Percentiles rank a stretch among this genome's conserved stretches.
phyloP scores from a whole-genome alignment of 2,797 vertebrate genomes.

The Enteromius afrohamiltoni region DNA sequence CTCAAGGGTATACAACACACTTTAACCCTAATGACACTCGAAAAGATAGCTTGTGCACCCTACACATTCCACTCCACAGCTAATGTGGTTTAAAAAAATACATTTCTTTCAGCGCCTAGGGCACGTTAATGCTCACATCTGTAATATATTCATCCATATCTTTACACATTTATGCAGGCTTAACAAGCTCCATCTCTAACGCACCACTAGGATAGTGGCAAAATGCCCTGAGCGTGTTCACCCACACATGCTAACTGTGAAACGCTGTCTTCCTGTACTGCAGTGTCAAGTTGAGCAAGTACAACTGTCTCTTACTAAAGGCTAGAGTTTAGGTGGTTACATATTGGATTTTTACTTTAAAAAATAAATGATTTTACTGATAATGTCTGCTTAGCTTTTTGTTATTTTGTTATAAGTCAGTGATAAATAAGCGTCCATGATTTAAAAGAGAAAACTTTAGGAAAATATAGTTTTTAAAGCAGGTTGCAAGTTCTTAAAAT shows the following conservation, averaged over 20 bases:
- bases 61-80: slow-evolving; percentile 55
- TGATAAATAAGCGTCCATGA: not conserved
- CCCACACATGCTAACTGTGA: slow-evolving; percentile 82
- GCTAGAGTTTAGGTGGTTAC: slow-evolving; percentile 28
- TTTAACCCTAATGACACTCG: slow-evolving; percentile 39
- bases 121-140: slow-evolving; percentile 64
- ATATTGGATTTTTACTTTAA: slow-evolving; percentile 24
- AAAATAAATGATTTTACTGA: not conserved
- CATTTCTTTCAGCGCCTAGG: slow-evolving; percentile 50
- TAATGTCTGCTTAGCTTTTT: not conserved
- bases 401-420: not conserved
- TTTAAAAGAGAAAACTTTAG: not conserved
- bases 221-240: slow-evolving; percentile 74
- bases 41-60: slow-evolving; percentile 50
- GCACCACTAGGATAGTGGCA: slow-evolving; percentile 76
- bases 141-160: slow-evolving; percentile 76
- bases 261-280: slow-evolving; percentile 54
- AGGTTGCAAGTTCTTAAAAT: not conserved
- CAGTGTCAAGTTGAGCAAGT: slow-evolving; percentile 42
- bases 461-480: not conserved
- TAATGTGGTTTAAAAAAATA: slow-evolving; percentile 58
- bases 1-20: slow-evolving; percentile 20
- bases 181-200: slow-evolving; percentile 79
- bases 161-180: slow-evolving; percentile 72
- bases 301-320: slow-evolving; percentile 47